Percentiles rank a stretch among this genome's conserved stretches.
These are phyloP conservation scores for Atta colombica DNA, from an alignment of 1,140 invertebrate species.

Conservation along the genomic window DNA sequence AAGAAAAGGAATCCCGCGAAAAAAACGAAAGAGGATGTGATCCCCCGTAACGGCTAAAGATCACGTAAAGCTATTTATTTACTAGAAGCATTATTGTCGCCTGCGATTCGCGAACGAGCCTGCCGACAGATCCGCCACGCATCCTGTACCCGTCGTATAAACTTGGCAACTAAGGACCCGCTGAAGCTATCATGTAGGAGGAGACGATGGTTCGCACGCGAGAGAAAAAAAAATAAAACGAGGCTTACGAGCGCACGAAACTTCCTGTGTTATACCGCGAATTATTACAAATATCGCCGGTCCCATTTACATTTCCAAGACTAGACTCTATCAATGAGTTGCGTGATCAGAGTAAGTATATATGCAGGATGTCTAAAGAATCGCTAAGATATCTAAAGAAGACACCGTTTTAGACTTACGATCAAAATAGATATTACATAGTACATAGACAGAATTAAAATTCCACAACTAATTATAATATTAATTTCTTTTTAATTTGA, in stretches of 20 bases:
- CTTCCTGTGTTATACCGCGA: constrained; percentile 7
- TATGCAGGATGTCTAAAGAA: no score
- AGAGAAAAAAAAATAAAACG: neutral
- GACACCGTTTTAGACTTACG: neutral
- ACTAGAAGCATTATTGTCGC: constrained; percentile 54
- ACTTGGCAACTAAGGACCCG: constrained; percentile 39
- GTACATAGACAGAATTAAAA: neutral
- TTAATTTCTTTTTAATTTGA: neutral
- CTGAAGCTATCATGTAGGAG: constrained; percentile 1
- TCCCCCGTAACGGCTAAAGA: constrained; percentile 32
- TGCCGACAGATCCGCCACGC: constrained; percentile 66
- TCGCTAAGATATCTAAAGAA: neutral
- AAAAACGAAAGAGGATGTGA: constrained; percentile 1
- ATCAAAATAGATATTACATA: neutral
- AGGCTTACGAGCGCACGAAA: neutral
- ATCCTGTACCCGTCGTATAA: constrained; percentile 52
- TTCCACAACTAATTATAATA: neutral
- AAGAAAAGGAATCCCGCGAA: neutral
- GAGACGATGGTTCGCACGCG: constrained; percentile 7
- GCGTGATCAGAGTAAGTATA: neutral
- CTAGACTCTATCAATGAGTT: neutral
- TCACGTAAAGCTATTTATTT: constrained; percentile 60
- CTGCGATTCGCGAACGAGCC: constrained; percentile 65
- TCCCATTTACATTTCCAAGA: constrained; percentile 25
- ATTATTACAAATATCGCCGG: constrained; percentile 24